A percentile compares a stretch with the other conserved stretches of the same genome.
These are phyloP conservation scores for Channa maculata DNA, from an alignment of 2,113 vertebrate species.

Conservation along the genomic window DNA sequence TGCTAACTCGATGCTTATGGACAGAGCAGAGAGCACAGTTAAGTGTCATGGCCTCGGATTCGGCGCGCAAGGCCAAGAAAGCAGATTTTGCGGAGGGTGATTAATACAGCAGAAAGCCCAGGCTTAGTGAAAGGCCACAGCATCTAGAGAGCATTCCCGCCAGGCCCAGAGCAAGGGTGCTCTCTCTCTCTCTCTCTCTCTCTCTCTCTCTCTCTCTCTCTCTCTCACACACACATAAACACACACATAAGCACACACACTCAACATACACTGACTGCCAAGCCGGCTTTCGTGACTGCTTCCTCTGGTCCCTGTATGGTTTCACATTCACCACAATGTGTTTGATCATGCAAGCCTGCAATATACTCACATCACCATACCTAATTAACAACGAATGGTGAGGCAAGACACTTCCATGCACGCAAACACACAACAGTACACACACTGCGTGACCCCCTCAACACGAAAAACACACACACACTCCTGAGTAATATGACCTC, in stretches of 20 bases:
- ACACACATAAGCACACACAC: not conserved
- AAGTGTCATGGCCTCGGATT: conserved; percentile 65
- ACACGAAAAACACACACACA: conserved; percentile 10
- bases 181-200: conserved; percentile 3
- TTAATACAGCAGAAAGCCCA: conserved; percentile 72
- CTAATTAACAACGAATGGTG: conserved; percentile 72
- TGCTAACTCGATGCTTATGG: conserved; percentile 40
- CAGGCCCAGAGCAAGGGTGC: conserved; percentile 46
- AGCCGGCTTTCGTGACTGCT: conserved; percentile 63
- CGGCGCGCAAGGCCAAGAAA: conserved; percentile 69
- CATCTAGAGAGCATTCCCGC: conserved; percentile 69
- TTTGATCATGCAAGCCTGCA: conserved; percentile 68
- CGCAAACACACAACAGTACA: conserved; percentile 48
- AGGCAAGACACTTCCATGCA: conserved; percentile 51
- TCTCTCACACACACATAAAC: conserved; percentile 4
- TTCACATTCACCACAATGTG: conserved; percentile 57
- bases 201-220: conserved; percentile 19
- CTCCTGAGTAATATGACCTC: conserved; percentile 45
- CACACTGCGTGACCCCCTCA: conserved; percentile 14
- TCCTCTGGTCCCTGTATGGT: conserved; percentile 58
- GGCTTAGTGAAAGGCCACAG: conserved; percentile 71
- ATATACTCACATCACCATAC: conserved; percentile 53
- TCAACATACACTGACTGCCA: conserved; percentile 37
- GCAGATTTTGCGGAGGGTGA: conserved; percentile 69
- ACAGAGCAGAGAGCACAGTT: conserved; percentile 43